Conservation (phyloP, 1,140 invertebrate genomes). For the Eurosta solidaginis region DNA sequence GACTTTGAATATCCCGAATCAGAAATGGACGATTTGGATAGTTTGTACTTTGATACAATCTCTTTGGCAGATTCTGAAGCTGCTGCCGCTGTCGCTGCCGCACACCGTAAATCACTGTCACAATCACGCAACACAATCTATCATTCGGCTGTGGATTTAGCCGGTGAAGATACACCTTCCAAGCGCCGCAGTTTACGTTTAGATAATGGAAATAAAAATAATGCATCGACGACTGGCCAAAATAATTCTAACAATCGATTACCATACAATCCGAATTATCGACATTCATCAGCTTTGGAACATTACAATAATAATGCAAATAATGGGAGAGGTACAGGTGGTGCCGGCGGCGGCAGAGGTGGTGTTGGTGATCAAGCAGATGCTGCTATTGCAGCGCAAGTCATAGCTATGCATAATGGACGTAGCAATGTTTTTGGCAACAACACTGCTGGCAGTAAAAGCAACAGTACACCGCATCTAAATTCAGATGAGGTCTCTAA, state of each 20-base stretch:
- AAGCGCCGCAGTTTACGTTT: slow-evolving; percentile 42
- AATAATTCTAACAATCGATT: slow-evolving; percentile 32
- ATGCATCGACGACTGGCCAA: slow-evolving; percentile 34
- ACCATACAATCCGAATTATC: slow-evolving; percentile 47
- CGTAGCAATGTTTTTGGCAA: slow-evolving; percentile 27
- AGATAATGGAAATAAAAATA: slow-evolving; percentile 33
- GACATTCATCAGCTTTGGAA: slow-evolving; percentile 52
- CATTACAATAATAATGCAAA: slow-evolving; percentile 38
- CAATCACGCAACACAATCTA: slow-evolving; percentile 58
- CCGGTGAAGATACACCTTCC: slow-evolving; percentile 43
- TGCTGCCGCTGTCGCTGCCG: slow-evolving; percentile 47
- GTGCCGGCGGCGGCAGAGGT: slow-evolving; percentile 31
- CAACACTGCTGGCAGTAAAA: background rate
- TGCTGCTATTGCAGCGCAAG: slow-evolving; percentile 49
- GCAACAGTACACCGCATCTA: slow-evolving; percentile 36
- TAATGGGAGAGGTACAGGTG: background rate
- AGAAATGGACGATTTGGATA: slow-evolving; percentile 58
- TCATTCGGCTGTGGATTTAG: slow-evolving; percentile 56
- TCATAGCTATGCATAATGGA: slow-evolving; percentile 51
- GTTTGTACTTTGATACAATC: slow-evolving; percentile 57
- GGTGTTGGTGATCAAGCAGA: slow-evolving; percentile 45
- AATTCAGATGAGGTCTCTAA: slow-evolving; percentile 58
- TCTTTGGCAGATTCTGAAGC: slow-evolving; percentile 57
- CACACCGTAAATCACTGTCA: slow-evolving; percentile 56
- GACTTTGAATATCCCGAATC: slow-evolving; percentile 54